These are phyloP conservation scores for Caenorhabditis japonica DNA, from an alignment of 2,888 invertebrate species.

Conservation along the genomic window DNA sequence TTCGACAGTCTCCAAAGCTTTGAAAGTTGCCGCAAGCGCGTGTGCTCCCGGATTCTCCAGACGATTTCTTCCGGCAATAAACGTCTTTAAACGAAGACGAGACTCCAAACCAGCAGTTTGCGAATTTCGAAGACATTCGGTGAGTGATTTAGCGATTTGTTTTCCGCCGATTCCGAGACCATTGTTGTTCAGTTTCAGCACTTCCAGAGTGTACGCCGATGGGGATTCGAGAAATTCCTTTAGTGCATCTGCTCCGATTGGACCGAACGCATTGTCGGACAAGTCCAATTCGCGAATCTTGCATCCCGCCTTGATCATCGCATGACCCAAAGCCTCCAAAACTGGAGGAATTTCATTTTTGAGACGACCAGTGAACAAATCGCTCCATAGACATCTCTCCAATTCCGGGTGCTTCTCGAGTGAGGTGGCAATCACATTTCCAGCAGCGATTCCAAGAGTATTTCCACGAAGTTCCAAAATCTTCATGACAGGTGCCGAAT, in stretches of 20 bases:
- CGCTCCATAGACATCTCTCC: slow-evolving; percentile 87
- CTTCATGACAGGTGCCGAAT: slow-evolving; percentile 28
- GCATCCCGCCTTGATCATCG: slow-evolving; percentile 87
- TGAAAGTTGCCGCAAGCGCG: slow-evolving; percentile 88
- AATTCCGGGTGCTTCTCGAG: slow-evolving; percentile 48
- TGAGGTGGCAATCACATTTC: slow-evolving; percentile 58
- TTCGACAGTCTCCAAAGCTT: slow-evolving; percentile 79
- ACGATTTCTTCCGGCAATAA: slow-evolving; percentile 92
- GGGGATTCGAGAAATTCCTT: slow-evolving; percentile 85
- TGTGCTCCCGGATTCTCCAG: slow-evolving; percentile 93
- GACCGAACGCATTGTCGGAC: slow-evolving; percentile 97
- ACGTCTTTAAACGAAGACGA: slow-evolving; percentile 86
- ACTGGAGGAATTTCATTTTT: slow-evolving; percentile 95
- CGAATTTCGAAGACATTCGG: slow-evolving; percentile 63
- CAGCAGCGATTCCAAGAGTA: slow-evolving; percentile 69
- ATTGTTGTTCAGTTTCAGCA: slow-evolving; percentile 91
- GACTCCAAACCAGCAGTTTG: slow-evolving; percentile 60
- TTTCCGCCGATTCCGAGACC: slow-evolving; percentile 93
- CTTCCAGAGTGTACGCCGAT: slow-evolving; percentile 87
- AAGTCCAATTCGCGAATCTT: slow-evolving; percentile 88
- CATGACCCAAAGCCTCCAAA: slow-evolving; percentile 84
- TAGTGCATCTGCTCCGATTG: slow-evolving; percentile 90
- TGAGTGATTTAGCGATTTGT: slow-evolving; percentile 61
- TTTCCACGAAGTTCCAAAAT: slow-evolving; percentile 66
- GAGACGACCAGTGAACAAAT: slow-evolving; percentile 94